A percentile compares a stretch with the other conserved stretches of the same genome.
Evolutionary conservation across 2,113 vertebrate genomes (phyloP).

Genomic region (Eurypyga helias): DNA sequence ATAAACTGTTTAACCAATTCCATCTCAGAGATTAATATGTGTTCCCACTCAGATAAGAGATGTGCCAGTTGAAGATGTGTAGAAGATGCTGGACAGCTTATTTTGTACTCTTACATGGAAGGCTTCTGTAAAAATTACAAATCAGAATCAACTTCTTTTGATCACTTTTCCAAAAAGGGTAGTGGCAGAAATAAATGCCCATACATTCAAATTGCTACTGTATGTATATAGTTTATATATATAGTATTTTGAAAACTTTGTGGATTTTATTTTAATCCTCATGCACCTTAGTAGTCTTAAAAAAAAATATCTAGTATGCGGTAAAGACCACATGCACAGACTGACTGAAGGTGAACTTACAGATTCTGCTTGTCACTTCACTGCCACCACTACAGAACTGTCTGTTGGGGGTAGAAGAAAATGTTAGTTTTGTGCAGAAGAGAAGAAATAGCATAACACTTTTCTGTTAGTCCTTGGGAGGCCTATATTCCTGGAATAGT

Average conservation of each 20-base stretch:
- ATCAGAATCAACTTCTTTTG: background rate
- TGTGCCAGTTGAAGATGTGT: background rate
- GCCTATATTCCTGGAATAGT: background rate
- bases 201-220: background rate
- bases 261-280: background rate
- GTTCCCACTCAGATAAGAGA: background rate
- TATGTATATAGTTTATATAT: background rate
- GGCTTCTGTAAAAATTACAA: background rate
- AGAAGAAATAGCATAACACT: background rate
- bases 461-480: background rate
- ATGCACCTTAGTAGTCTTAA: background rate
- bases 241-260: background rate
- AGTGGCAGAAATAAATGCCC: background rate
- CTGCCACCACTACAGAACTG: background rate
- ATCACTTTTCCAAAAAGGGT: background rate
- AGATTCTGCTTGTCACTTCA: background rate
- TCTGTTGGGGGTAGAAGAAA: background rate
- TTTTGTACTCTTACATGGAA: background rate
- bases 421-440: background rate
- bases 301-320: background rate
- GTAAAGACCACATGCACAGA: background rate
- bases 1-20: background rate
- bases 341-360: background rate
- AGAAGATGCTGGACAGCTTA: background rate
- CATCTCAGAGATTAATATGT: background rate